These are phyloP conservation scores for Actias luna DNA, from an alignment of 2,888 invertebrate species.

Conservation along the genomic window DNA sequence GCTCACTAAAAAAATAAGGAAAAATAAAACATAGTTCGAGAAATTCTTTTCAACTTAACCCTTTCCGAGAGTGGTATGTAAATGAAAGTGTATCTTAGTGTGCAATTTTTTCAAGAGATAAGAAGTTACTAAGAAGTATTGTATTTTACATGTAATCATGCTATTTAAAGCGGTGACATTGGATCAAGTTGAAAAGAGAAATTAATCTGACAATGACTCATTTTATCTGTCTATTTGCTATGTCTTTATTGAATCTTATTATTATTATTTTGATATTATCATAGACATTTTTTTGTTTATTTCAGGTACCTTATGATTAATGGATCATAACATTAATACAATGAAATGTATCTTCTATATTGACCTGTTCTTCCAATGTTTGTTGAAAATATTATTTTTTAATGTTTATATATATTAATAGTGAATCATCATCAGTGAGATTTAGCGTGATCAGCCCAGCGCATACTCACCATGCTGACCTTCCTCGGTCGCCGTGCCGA, in stretches of 20 bases:
- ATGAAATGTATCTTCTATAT: background rate
- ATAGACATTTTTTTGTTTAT: background rate
- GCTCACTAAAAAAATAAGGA: background rate
- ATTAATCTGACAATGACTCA: conserved; percentile 67
- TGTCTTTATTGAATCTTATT: background rate
- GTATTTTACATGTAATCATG: background rate
- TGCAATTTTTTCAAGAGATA: background rate
- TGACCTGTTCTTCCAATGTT: background rate
- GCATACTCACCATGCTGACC: conserved; percentile 94
- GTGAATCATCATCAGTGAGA: conserved; percentile 66
- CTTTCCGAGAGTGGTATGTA: background rate
- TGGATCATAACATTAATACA: background rate
- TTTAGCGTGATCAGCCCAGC: conserved; percentile 46
- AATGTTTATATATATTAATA: background rate
- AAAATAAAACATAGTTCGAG: background rate
- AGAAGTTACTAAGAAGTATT: background rate
- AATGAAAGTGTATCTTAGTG: background rate
- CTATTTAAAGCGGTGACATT: conserved; percentile 40
- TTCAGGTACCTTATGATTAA: background rate
- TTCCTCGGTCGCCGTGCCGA: conserved; percentile 85
- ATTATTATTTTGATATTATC: background rate
- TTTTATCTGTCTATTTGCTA: background rate
- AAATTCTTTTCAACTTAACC: conserved; percentile 3
- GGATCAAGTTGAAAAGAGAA: conserved; percentile 67
- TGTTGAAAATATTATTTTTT: background rate